Percentiles rank a stretch among this genome's conserved stretches.
phyloP scores from a whole-genome alignment of 2,113 vertebrate genomes.

The Origma solitaria region DNA sequence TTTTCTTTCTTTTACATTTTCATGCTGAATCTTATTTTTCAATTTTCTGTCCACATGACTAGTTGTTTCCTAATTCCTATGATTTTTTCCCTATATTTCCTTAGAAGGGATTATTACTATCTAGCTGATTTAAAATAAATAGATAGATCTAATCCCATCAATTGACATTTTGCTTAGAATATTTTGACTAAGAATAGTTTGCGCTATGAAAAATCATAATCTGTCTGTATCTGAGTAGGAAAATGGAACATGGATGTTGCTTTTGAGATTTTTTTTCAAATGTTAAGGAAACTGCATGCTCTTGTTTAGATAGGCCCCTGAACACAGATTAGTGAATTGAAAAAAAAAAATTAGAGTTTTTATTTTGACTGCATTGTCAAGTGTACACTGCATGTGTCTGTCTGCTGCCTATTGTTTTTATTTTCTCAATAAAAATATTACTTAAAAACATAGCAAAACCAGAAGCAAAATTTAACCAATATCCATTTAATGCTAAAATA shows the following conservation, averaged over 20 bases:
- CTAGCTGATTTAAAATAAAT: background rate
- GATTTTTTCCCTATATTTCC: background rate
- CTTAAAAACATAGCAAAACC: background rate
- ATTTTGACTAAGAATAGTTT: background rate
- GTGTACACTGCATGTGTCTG: accelerated
- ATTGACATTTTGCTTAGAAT: background rate
- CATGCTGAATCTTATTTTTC: background rate
- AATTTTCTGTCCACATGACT: background rate
- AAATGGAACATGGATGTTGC: background rate
- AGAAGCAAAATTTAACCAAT: background rate
- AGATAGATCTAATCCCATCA: background rate
- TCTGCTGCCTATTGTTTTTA: background rate
- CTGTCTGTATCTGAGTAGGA: background rate
- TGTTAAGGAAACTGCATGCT: background rate
- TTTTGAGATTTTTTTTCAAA: background rate
- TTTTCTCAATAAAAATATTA: background rate
- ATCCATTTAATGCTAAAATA: accelerated
- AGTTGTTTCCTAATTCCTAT: background rate
- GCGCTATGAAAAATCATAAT: background rate
- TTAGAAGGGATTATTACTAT: background rate
- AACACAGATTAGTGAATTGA: background rate
- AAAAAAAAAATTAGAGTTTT: background rate
- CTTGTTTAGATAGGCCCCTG: background rate
- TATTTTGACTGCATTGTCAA: background rate
- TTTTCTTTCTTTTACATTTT: background rate